Conservation (phyloP, 2,888 invertebrate species). For the Elgonia sp. region DNA sequence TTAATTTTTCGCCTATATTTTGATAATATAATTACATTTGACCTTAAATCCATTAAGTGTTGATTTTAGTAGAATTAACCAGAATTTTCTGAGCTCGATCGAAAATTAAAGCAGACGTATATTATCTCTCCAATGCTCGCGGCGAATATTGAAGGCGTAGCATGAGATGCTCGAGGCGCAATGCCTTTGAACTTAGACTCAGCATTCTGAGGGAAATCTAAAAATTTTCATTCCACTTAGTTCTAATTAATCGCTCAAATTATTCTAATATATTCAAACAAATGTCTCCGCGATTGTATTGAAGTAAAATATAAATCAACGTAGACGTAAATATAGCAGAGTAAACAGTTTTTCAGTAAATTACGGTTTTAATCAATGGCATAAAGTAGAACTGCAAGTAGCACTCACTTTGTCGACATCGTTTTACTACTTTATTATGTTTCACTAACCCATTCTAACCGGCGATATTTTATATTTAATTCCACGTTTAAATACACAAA, state of each 20-base stretch:
- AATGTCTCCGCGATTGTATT: conserved; percentile 20
- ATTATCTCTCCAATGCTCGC: conserved; percentile 60
- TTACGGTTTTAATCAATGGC: conserved; percentile 58
- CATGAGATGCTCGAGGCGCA: conserved; percentile 48
- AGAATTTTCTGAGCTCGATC: conserved; percentile 61
- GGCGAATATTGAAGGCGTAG: conserved; percentile 49
- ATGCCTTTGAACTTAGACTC: conserved; percentile 56
- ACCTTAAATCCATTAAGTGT: conserved; percentile 39
- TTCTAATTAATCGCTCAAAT: conserved; percentile 56
- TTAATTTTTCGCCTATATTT: neutral
- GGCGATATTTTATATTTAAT: conserved; percentile 58
- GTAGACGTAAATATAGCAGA: neutral
- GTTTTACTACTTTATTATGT: conserved; percentile 50
- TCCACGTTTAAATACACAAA: conserved; percentile 44
- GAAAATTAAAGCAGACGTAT: conserved; percentile 66
- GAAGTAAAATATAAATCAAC: conserved; percentile 33
- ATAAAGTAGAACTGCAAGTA: conserved; percentile 36
- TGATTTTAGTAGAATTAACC: conserved; percentile 48
- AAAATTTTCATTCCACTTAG: conserved; percentile 46
- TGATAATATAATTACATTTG: conserved; percentile 32
- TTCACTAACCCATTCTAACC: conserved; percentile 31
- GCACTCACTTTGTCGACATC: conserved; percentile 44
- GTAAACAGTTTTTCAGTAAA: conserved; percentile 60
- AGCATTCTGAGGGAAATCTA: conserved; percentile 48
- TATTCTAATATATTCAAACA: conserved; percentile 53